A percentile compares a stretch with the other conserved stretches of the same genome.
Evolutionary conservation across 37 sponge, comb jelly and placozoan species (phyloP).

Genomic region (Aplysina aerophoba): DNA sequence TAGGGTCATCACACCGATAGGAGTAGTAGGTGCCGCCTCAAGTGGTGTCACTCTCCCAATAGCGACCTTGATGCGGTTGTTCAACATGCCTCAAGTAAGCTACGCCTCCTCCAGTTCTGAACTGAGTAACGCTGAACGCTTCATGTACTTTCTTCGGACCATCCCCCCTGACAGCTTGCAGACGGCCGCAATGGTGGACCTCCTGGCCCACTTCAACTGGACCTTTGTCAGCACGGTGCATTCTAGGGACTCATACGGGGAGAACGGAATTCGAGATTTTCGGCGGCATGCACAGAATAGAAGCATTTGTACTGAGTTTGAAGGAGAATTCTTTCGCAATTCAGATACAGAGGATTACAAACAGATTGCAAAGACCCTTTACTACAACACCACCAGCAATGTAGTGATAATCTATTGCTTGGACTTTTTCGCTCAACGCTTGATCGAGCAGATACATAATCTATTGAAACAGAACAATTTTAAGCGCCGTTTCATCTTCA

Average conservation of each 20-base stretch:
- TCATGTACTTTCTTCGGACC: conserved; percentile 86
- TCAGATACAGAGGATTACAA: conserved; percentile 10
- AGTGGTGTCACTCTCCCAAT: conserved; percentile 71
- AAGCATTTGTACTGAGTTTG: conserved; percentile 61
- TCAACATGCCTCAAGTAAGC: conserved; percentile 79
- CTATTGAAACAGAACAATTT: background rate
- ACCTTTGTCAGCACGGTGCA: conserved; percentile 59
- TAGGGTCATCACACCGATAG: conserved; percentile 34
- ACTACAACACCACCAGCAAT: conserved; percentile 39
- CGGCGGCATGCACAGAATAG: conserved; percentile 16
- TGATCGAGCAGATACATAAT: conserved; percentile 30
- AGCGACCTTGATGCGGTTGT: conserved; percentile 74
- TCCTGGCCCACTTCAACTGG: conserved; percentile 70
- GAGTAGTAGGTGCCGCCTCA: conserved; percentile 80
- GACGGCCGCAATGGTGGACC: conserved; percentile 83
- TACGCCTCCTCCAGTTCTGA: conserved; percentile 83
- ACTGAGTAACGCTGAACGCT: conserved; percentile 76
- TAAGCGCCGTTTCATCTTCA: conserved; percentile 61
- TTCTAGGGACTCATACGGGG: conserved; percentile 64
- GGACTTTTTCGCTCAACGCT: conserved; percentile 28
- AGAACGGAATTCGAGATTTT: conserved; percentile 60
- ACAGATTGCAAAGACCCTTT: conserved; percentile 14
- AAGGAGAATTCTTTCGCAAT: conserved; percentile 7
- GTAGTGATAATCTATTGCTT: conserved; percentile 62
- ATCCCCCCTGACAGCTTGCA: conserved; percentile 84